These are phyloP conservation scores for Hemithea aestivaria DNA, from an alignment of 2,888 invertebrate genomes.

Conservation along the genomic window DNA sequence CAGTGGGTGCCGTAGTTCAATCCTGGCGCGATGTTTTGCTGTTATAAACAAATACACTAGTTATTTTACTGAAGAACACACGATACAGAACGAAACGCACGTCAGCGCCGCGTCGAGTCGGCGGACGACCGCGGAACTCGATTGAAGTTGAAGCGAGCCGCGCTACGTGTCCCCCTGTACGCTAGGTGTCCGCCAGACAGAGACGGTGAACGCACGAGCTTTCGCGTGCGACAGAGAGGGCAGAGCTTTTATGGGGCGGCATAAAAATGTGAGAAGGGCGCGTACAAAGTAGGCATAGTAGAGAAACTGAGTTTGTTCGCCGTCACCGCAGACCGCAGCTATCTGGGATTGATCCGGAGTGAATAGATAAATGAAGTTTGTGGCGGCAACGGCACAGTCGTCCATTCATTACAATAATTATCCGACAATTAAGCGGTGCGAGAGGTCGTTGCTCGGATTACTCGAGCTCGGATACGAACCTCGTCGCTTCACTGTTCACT, in stretches of 20 bases:
- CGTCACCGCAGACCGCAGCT: slow-evolving; percentile 41
- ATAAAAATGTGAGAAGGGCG: slow-evolving; percentile 68
- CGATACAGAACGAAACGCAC: slow-evolving; percentile 60
- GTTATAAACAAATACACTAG: slow-evolving; percentile 74
- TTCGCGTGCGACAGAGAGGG: slow-evolving; percentile 35
- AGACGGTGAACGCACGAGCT: slow-evolving; percentile 29
- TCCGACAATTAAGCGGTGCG: slow-evolving; percentile 53
- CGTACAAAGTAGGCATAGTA: slow-evolving; percentile 42
- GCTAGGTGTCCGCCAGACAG: slow-evolving; percentile 48
- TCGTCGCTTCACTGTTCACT: slow-evolving; percentile 21
- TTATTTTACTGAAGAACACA: slow-evolving; percentile 61
- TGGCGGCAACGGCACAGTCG: slow-evolving; percentile 44
- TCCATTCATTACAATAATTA: slow-evolving; percentile 65
- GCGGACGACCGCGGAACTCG: slow-evolving; percentile 72
- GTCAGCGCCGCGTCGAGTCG: slow-evolving; percentile 74
- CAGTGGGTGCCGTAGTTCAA: slow-evolving; percentile 45
- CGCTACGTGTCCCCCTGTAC: slow-evolving; percentile 65
- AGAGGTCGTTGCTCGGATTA: slow-evolving; percentile 49
- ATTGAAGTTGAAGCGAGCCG: slow-evolving; percentile 44
- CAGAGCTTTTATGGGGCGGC: slow-evolving; percentile 47
- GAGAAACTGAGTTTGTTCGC: slow-evolving; percentile 29
- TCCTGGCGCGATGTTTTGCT: slow-evolving; percentile 52
- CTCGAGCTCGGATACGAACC: slow-evolving; percentile 11
- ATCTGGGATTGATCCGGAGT: slow-evolving; percentile 58
- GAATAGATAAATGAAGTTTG: slow-evolving; percentile 58